Conservation (phyloP, 64 coral and sea anemone genomes). For the Hydrozoanthus tunicans region DNA sequence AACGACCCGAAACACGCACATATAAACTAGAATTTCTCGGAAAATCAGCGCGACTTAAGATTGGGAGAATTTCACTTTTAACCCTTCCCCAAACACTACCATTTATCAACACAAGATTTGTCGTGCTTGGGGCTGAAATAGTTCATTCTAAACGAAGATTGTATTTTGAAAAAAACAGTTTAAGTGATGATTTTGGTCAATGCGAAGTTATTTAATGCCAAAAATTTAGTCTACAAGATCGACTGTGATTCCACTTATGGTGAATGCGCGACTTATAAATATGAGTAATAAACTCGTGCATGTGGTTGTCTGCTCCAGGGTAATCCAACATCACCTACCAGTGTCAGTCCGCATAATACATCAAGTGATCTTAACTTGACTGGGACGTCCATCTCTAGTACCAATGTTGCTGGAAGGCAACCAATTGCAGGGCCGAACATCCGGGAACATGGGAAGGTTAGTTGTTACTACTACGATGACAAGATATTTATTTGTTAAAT, state of each 20-base stretch:
- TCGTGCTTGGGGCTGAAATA: no score
- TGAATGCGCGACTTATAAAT: not conserved
- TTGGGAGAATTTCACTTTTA: no score
- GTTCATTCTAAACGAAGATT: no score
- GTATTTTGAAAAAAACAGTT: no score
- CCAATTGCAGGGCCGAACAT: constrained; percentile 52
- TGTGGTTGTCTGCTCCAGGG: constrained; percentile 6
- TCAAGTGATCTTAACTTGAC: constrained; percentile 78
- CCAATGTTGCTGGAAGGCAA: constrained; percentile 45
- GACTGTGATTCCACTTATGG: not conserved
- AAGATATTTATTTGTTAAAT: not conserved
- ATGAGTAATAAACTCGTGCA: not conserved
- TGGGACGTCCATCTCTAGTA: constrained; percentile 81
- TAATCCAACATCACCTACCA: constrained; percentile 63
- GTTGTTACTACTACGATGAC: not conserved
- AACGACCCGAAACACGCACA: no score
- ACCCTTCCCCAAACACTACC: no score
- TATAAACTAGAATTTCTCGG: no score
- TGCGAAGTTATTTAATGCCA: no score
- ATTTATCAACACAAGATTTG: no score
- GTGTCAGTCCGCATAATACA: constrained; percentile 61
- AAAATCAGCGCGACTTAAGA: no score
- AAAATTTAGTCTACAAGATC: not conserved
- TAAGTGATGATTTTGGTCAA: no score
- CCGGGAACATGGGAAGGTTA: constrained; percentile 79